These are phyloP conservation scores for Neotoma lepida DNA, from an alignment of 2,113 vertebrate species.

Conservation along the genomic window DNA sequence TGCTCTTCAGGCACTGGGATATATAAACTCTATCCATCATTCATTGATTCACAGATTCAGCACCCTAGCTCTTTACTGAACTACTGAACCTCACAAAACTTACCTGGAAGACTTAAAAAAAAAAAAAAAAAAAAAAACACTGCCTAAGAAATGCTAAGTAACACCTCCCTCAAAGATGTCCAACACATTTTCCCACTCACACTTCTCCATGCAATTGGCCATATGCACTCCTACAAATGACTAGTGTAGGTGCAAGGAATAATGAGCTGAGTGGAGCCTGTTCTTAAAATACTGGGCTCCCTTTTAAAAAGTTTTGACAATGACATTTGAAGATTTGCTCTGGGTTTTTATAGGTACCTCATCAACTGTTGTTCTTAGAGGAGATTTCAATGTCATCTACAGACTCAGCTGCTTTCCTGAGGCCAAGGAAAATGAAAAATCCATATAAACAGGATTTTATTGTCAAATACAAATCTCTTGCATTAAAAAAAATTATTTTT, in stretches of 20 bases:
- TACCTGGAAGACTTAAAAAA: conserved; percentile 25
- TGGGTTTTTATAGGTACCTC: not conserved
- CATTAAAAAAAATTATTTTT: not conserved
- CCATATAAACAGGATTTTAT: not conserved
- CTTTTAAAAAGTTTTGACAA: not conserved
- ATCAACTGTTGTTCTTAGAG: not conserved
- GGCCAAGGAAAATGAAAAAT: not conserved
- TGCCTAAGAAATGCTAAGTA: not conserved
- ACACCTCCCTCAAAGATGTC: not conserved
- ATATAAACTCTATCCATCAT: not conserved
- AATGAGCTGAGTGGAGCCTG: not conserved
- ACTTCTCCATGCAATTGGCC: not conserved
- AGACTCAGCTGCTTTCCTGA: not conserved
- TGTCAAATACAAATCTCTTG: conserved; percentile 23
- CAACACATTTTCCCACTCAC: not conserved
- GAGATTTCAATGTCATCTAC: not conserved
- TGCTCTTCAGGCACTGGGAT: not conserved
- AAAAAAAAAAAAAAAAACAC: not conserved
- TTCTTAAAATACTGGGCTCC: not conserved
- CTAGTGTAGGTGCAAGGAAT: not conserved
- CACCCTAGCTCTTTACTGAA: not conserved
- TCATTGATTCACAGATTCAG: not conserved
- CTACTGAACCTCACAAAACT: not conserved
- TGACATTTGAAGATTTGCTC: conserved; percentile 12
- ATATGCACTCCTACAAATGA: not conserved